Evolutionary conservation across 2,113 vertebrate species (phyloP), one percentile per base, ranked within the genome.

Genomic region (Amphiprion ocellaris): DNA sequence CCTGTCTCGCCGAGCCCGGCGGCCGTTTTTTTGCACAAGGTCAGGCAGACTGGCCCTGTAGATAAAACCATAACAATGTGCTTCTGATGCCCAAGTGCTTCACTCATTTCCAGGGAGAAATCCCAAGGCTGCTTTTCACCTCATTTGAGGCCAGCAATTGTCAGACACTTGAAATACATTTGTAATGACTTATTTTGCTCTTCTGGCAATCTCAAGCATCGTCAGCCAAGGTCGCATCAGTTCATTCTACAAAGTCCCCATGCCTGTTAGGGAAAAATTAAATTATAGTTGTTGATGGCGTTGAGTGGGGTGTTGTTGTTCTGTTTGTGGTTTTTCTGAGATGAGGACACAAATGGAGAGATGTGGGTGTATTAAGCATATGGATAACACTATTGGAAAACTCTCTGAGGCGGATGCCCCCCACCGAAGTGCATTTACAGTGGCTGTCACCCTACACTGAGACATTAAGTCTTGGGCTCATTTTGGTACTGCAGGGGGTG

Each of bases 111-210:
- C 72, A 85, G 49, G 61, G 56, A 76, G 62, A 79, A 74, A 67
- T 80, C 91, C 84, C 74, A 39, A 11, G 79, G 72, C 74, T 62
- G 65, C 66, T 74, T 79, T 87, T 83, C 79, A 65, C 60, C 62
- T 79, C 46, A 55, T 79, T 83, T 66, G 5, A 41, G 44, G 21
- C 77, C 6, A 0, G 5, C 53, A 75, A 69, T 69, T 84, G 67
- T 82, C 80, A 56, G 39, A 4, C 70, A 68, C 62, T 80, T 59
- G 28, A 87, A 70, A 82, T 75, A 69, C 49, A 88, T 78, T 81
- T 56, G 52, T 53, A 90, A 68, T 19, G 14, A 75, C 75, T 64
- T 65, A 69, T 78, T 86, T 72, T 81, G 47, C 71, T 80, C 77
- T 62, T 65, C 23, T 58, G 66, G 81, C 75, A 55, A 8, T 81